A percentile compares a stretch with the other conserved stretches of the same genome.
phyloP scores from a whole-genome alignment of 2,113 vertebrate genomes.

The Anarhynchus alexandrinus region DNA sequence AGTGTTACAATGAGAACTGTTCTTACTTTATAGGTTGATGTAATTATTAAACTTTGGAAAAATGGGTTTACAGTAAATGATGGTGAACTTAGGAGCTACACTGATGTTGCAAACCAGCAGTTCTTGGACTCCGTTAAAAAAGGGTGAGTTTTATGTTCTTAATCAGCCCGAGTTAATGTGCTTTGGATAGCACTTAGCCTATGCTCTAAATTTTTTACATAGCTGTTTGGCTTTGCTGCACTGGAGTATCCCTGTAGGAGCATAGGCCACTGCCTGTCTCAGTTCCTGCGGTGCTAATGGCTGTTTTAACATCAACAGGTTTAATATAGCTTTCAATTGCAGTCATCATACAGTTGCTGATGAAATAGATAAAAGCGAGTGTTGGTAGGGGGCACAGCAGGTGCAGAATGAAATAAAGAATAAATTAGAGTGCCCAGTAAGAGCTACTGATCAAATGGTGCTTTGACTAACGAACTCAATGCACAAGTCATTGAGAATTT shows the following conservation, averaged over 20 bases:
- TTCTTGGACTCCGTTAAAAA: slow-evolving; percentile 93
- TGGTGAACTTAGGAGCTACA: slow-evolving; percentile 86
- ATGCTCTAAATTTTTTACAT: background rate
- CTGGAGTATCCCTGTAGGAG: background rate
- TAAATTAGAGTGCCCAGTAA: background rate
- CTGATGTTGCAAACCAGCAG: slow-evolving; percentile 83
- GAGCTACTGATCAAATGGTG: background rate
- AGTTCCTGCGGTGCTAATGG: slow-evolving; percentile 4
- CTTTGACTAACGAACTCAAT: background rate
- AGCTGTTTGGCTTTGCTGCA: background rate
- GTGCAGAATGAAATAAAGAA: background rate
- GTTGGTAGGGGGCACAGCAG: background rate
- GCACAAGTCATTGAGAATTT: background rate
- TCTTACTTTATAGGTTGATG: slow-evolving; percentile 80
- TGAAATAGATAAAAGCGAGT: background rate
- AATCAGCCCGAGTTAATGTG: background rate
- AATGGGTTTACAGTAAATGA: slow-evolving; percentile 94
- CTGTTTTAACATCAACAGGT: background rate
- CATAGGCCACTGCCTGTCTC: background rate
- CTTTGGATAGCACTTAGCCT: background rate
- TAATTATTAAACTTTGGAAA: slow-evolving; percentile 94
- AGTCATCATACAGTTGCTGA: background rate
- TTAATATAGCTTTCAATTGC: background rate
- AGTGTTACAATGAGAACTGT: background rate
- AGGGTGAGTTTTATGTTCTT: slow-evolving; percentile 66